A percentile compares a stretch with the other conserved stretches of the same genome.
Conservation (phyloP, 2,888 invertebrate genomes). For the Scelioninae gen. 1 region DNA sequence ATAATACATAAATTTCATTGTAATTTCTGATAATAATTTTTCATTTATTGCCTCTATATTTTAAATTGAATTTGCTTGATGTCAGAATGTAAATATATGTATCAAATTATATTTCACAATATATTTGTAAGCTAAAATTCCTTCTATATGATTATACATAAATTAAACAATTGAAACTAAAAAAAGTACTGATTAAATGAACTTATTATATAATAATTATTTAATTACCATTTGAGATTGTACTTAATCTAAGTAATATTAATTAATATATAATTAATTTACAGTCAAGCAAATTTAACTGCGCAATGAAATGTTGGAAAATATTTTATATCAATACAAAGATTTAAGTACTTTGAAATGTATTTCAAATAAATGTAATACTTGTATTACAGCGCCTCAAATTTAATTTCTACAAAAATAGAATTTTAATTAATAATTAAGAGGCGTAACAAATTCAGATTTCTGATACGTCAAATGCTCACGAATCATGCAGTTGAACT, state of each 20-base stretch:
- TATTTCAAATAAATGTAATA: too few relatives aligned
- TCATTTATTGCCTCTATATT: too few relatives aligned
- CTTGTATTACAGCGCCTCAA: slow-evolving; percentile 10
- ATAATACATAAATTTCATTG: too few relatives aligned
- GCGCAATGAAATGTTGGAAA: neutral
- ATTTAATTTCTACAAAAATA: slow-evolving; percentile 37
- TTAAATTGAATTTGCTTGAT: too few relatives aligned
- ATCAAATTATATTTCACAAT: too few relatives aligned
- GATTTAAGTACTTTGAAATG: slow-evolving; percentile 22
- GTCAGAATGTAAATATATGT: too few relatives aligned
- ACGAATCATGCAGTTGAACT: slow-evolving; percentile 26
- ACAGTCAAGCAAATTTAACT: slow-evolving; percentile 7
- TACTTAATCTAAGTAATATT: slow-evolving; percentile 3
- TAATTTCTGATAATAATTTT: too few relatives aligned
- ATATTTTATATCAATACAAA: slow-evolving; percentile 6
- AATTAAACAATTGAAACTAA: neutral
- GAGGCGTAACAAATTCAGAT: slow-evolving; percentile 7
- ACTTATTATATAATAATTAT: neutral
- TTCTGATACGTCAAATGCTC: slow-evolving; percentile 36
- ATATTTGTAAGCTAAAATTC: too few relatives aligned
- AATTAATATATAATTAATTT: neutral
- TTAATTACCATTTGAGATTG: neutral
- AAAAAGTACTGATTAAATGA: neutral
- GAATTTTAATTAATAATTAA: slow-evolving; percentile 57
- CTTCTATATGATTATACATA: too few relatives aligned